Conservation (phyloP, 2,113 vertebrate genomes). For the Sminthopsis crassicaudata region DNA sequence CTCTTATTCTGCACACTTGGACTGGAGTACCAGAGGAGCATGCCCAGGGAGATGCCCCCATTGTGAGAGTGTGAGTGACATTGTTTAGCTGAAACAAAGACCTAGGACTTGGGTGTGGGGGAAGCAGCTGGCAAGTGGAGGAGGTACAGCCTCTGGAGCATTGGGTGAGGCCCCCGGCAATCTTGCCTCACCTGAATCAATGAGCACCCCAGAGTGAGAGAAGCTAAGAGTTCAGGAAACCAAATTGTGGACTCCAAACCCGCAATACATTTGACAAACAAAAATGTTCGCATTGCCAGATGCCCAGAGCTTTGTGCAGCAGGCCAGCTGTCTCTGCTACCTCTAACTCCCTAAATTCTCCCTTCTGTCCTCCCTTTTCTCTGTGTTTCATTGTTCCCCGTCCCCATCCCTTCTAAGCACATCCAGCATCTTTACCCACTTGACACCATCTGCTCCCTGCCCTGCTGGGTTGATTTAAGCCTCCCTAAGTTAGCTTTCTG, state of each 20-base stretch:
- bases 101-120: not conserved
- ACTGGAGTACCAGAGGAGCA: not conserved
- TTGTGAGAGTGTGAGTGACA: rapidly evolving
- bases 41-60: not conserved
- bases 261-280: not conserved
- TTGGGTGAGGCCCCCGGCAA: not conserved
- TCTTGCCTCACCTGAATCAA: not conserved
- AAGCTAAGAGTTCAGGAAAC: not conserved
- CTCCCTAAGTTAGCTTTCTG: not conserved
- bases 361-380: not conserved
- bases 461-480: not conserved
- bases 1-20: not conserved
- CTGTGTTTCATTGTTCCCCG: not conserved
- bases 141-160: not conserved
- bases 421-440: not conserved
- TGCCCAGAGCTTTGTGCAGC: not conserved
- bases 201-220: not conserved
- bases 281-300: not conserved
- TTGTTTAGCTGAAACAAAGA: not conserved
- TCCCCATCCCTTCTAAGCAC: not conserved
- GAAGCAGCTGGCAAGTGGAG: not conserved
- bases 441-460: not conserved
- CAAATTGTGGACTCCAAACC: not conserved
- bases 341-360: not conserved
- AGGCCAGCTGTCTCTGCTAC: not conserved